Percentiles rank a stretch among this genome's conserved stretches.
Evolutionary conservation across 2,113 vertebrate genomes (phyloP).

Genomic region (Neogobius melanostomus): DNA sequence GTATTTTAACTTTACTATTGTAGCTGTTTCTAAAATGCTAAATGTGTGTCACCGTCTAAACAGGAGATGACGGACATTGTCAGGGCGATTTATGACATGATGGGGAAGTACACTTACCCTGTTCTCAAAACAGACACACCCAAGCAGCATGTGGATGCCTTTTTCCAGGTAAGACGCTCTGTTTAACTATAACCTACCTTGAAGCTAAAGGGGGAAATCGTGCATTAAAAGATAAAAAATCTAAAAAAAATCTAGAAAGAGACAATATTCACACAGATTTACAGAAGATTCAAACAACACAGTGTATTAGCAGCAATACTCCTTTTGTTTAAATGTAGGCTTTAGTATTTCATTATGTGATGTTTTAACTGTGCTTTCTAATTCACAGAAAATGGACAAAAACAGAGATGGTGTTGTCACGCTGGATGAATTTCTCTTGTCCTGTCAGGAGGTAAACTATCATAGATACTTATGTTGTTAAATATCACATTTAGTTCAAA

Average conservation of each 20-base stretch:
- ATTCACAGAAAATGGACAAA: slow-evolving; percentile 97
- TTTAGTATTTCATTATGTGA: too few relatives aligned
- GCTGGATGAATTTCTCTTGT: slow-evolving; percentile 95
- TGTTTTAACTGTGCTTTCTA: background rate
- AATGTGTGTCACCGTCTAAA: slow-evolving; percentile 5
- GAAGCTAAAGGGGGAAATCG: too few relatives aligned
- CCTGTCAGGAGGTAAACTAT: slow-evolving; percentile 90
- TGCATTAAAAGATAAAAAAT: too few relatives aligned
- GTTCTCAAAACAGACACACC: slow-evolving; percentile 91
- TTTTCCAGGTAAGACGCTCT: slow-evolving; percentile 86
- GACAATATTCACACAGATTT: too few relatives aligned
- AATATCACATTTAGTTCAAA: background rate
- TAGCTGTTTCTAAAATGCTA: background rate
- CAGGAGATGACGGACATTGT: slow-evolving; percentile 98
- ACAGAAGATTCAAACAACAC: too few relatives aligned
- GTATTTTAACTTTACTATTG: slow-evolving; percentile 1
- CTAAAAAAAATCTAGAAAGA: too few relatives aligned
- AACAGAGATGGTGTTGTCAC: slow-evolving; percentile 98
- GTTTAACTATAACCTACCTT: too few relatives aligned
- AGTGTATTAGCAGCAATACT: too few relatives aligned
- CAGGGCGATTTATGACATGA: slow-evolving; percentile 98
- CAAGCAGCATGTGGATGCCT: slow-evolving; percentile 92
- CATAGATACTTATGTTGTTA: background rate
- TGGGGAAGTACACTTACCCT: slow-evolving; percentile 96
- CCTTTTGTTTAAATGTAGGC: too few relatives aligned